These are phyloP conservation scores for Apotomis capreana DNA, from an alignment of 2,888 invertebrate genomes.

Conservation along the genomic window DNA sequence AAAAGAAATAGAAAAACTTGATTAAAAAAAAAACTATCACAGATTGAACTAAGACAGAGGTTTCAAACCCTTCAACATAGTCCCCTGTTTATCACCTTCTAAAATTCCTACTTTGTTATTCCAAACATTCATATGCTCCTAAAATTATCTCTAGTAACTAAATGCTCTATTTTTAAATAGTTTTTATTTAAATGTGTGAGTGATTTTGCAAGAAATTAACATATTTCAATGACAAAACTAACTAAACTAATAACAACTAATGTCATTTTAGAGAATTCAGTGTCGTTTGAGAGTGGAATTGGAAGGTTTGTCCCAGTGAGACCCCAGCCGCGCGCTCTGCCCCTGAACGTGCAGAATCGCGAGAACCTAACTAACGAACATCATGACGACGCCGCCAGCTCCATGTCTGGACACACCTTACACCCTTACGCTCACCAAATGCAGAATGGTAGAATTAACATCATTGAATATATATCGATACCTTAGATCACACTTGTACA, in stretches of 20 bases:
- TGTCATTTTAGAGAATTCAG: constrained; percentile 71
- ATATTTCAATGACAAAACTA: constrained; percentile 11
- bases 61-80: too few species aligned
- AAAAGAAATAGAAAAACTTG: too few species aligned
- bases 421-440: constrained; percentile 78
- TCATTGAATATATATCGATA: not conserved
- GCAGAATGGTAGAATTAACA: constrained; percentile 69
- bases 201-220: too few species aligned
- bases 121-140: too few species aligned
- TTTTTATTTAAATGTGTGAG: not conserved
- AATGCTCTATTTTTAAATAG: not conserved
- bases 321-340: constrained; percentile 77
- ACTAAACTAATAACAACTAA: constrained; percentile 35
- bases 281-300: constrained; percentile 76
- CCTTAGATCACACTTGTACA: too few species aligned
- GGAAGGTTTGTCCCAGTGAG: constrained; percentile 81
- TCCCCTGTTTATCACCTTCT: too few species aligned
- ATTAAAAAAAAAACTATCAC: too few species aligned
- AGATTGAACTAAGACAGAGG: too few species aligned
- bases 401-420: constrained; percentile 69
- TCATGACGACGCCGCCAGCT: constrained; percentile 69
- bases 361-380: constrained; percentile 69
- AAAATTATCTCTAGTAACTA: too few species aligned
- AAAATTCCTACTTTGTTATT: too few species aligned
- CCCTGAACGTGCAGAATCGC: constrained; percentile 74